Base-by-base conservation (phyloP, 2,797 vertebrate genomes). In the Sarcophilus harrisii region DNA sequence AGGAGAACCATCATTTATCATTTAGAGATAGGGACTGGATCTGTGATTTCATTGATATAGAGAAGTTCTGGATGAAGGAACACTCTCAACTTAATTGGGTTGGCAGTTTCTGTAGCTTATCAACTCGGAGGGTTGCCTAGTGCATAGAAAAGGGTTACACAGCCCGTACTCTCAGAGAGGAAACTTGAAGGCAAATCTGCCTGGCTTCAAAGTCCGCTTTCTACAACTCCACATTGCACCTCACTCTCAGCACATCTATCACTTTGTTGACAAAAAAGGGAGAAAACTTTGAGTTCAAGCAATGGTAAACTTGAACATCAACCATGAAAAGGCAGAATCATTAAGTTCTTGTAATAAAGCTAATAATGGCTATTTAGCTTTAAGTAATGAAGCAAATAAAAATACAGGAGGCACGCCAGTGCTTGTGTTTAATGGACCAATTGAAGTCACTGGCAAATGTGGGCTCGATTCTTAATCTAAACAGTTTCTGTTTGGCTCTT, bases 351-450 rank as follows among this genome's bases (percentile, higher is more conserved):
- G 93, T 96, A 96, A 98, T 98, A 97, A 96, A 98, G 97, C 96
- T 97, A 98, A 96, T 97, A 98, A 98, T 97, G 98, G 95, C 96
- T 98, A 97, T 97, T 98, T 98, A 97, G 94, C 97, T 98, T 98
- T 98, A 98, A 98, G 98, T 98, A 99, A 99, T 98, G 98, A 98
- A 98, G 97, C 97, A 98, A 98, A 98, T 98, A 98, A 98, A 98
- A 98, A 97, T 96, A 97, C 49, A 91, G 95, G 98, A 95, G 91
- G 95, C 95, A 96, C 97, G 98, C 96, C 97, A 98, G 97, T 98
- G 97, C 98, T 96, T 97, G 95, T 97, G 97, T 96, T 98, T 98
- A 99, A 98, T 98, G 98, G 96, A 98, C 98, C 96, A 97, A 98
- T 98, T 98, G 96, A 55, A 96, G 94, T 94, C 95, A 97, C 97